Base-by-base conservation (phyloP, 2,888 invertebrate genomes). In the Hydriomena furcata region DNA sequence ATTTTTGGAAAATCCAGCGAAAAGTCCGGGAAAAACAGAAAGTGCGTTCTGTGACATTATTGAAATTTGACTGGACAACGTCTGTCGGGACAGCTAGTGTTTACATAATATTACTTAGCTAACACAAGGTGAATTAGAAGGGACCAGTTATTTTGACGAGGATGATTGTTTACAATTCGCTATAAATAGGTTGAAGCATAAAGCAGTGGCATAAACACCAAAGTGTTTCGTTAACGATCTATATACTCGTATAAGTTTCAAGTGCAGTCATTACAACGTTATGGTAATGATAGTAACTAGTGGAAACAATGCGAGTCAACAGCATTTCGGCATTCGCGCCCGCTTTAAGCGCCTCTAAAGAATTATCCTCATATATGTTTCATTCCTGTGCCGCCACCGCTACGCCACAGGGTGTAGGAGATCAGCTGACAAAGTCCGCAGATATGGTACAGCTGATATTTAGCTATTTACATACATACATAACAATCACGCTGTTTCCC, bases 301-400 rank as follows among this genome's bases (percentile, higher is more conserved):
- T 60, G 63, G 55, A 66, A 66, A 66, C 67, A 70, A 68, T 66
- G 61, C 55, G 58, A 61, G 66, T 61, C 42, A 65, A 65, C 63
- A 63, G 55, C 59, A 45, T 46, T 52, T 45, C 35, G 32, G 56
- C 58, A 57, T 61, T 54, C 58, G 58, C 50, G 58, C 57, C 59
- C 60, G 63, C 60, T 69, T 66, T 60, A 63, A 61, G 64, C 71
- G 68, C 69, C 64, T 66, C 60, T 55, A 54, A 66, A 68, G 68
- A 66, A 66, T 66, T 62, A 64, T 69, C 63, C 55, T 70, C 63
- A 70, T 73, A 73, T 73, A 73, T 73, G 66, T 71, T 68, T 66
- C 61, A 71, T 68, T 65, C 61, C 46, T 56, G 37, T 27, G 49
- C 40, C 38, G 58, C 59, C 52, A 55, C 58, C 58, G 47, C 58